These are phyloP conservation scores for Orthonychiurus folsomi DNA, from an alignment of 2,888 invertebrate genomes.

Conservation along the genomic window DNA sequence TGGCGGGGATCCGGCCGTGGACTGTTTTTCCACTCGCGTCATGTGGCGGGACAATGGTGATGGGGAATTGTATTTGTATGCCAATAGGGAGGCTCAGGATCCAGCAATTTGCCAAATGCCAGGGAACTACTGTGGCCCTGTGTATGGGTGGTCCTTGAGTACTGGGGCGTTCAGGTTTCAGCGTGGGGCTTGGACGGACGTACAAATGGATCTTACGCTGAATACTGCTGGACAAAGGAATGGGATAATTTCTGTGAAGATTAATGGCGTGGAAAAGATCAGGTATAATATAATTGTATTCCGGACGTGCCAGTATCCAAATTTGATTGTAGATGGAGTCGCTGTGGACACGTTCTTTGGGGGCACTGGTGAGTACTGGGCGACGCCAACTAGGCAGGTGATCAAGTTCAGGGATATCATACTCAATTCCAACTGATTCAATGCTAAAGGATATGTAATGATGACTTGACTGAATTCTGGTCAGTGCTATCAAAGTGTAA, in stretches of 20 bases:
- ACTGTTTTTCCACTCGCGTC: conserved; percentile 5
- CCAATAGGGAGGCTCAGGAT: conserved; percentile 5
- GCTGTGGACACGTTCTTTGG: conserved; percentile 8
- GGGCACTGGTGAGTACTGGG: neutral
- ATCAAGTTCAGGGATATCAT: conserved; percentile 10
- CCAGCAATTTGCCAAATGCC: neutral
- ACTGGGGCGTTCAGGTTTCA: neutral
- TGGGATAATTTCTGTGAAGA: neutral
- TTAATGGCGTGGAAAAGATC: conserved; percentile 3
- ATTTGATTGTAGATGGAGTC: conserved; percentile 1
- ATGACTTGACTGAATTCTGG: too few relatives aligned
- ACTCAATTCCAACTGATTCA: neutral
- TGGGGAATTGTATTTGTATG: conserved; percentile 7
- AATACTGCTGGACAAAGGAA: conserved; percentile 8
- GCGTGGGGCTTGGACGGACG: conserved; percentile 6
- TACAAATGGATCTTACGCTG: neutral
- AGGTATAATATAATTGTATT: conserved; percentile 8
- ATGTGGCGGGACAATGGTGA: conserved; percentile 11
- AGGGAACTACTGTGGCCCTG: conserved; percentile 8
- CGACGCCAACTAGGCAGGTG: neutral
- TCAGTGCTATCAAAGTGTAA: too few relatives aligned
- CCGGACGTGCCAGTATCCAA: neutral
- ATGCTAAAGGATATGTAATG: too few relatives aligned
- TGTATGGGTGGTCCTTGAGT: conserved; percentile 2
- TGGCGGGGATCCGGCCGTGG: neutral